These are phyloP conservation scores for Trachymyrmex septentrionalis DNA, from an alignment of 1,140 invertebrate genomes.

Conservation along the genomic window DNA sequence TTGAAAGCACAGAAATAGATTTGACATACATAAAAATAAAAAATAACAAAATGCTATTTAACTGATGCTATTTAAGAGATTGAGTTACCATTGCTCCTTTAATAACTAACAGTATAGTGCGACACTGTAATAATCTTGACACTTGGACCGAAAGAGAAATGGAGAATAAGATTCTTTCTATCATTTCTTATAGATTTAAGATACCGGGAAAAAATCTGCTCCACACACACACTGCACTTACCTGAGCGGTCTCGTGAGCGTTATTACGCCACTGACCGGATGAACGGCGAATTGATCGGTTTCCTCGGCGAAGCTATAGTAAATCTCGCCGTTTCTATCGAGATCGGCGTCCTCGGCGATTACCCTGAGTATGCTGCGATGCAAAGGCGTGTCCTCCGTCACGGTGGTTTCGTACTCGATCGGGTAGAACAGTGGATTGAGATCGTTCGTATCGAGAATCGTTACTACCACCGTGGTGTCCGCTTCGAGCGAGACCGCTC, in stretches of 20 bases:
- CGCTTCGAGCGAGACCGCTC: constrained; percentile 88
- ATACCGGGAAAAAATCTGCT: background rate
- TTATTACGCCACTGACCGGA: constrained; percentile 95
- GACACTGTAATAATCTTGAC: too few relatives aligned
- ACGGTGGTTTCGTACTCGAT: constrained; percentile 95
- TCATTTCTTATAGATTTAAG: too few relatives aligned
- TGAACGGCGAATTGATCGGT: constrained; percentile 96
- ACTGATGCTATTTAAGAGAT: too few relatives aligned
- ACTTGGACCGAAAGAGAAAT: too few relatives aligned
- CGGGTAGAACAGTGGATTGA: constrained; percentile 96
- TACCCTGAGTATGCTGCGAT: constrained; percentile 92
- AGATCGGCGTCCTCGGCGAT: constrained; percentile 97
- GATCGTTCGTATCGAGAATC: constrained; percentile 96
- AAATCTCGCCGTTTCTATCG: constrained; percentile 97
- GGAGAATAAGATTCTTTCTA: too few relatives aligned
- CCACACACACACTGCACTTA: constrained; percentile 78
- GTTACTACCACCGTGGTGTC: constrained; percentile 92
- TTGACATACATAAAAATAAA: too few relatives aligned
- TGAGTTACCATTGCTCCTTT: too few relatives aligned
- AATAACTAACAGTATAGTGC: too few relatives aligned
- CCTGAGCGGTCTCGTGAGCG: constrained; percentile 92
- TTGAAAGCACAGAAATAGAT: too few relatives aligned
- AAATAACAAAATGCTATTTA: too few relatives aligned
- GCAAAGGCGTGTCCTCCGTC: constrained; percentile 95
- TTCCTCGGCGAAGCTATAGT: constrained; percentile 95